A percentile compares a stretch with the other conserved stretches of the same genome.
Evolutionary conservation across 2,888 invertebrate species (phyloP).

Genomic region (Amphiduros pacificus): DNA sequence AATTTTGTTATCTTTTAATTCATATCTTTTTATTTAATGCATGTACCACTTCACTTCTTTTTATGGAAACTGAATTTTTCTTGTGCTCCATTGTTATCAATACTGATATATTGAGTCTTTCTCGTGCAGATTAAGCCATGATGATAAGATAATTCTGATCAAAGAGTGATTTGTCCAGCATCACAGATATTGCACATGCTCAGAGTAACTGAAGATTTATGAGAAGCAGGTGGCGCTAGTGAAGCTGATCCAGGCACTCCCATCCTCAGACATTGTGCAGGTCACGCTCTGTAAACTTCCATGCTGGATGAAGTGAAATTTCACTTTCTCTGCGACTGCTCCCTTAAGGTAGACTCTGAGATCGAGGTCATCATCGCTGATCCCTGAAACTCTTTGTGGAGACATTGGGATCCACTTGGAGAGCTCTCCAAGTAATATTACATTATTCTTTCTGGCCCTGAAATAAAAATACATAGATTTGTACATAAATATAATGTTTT

Average conservation of each 20-base stretch:
- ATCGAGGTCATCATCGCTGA: conserved; percentile 3
- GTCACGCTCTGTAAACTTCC: not conserved
- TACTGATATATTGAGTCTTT: too few species aligned
- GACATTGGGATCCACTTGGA: conserved; percentile 42
- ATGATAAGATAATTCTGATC: too few species aligned
- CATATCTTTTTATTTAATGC: too few species aligned
- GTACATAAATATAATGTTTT: not conserved
- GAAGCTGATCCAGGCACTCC: not conserved
- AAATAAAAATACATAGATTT: not conserved
- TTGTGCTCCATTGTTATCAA: too few species aligned
- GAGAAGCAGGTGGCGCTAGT: not conserved
- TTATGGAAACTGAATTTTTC: too few species aligned
- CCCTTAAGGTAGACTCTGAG: conserved; percentile 17
- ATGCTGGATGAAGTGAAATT: conserved; percentile 7
- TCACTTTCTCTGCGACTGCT: conserved; percentile 15
- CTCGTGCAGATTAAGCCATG: too few species aligned
- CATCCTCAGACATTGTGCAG: not conserved
- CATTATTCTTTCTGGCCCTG: conserved; percentile 1
- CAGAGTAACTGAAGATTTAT: too few species aligned
- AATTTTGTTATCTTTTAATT: too few species aligned
- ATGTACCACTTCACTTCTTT: too few species aligned
- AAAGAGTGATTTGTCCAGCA: too few species aligned
- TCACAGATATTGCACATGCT: too few species aligned
- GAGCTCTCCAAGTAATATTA: conserved; percentile 20
- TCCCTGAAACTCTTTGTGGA: conserved; percentile 33